phyloP scores from a whole-genome alignment of 1,140 invertebrate species.

The Lepidurus arcticus region DNA sequence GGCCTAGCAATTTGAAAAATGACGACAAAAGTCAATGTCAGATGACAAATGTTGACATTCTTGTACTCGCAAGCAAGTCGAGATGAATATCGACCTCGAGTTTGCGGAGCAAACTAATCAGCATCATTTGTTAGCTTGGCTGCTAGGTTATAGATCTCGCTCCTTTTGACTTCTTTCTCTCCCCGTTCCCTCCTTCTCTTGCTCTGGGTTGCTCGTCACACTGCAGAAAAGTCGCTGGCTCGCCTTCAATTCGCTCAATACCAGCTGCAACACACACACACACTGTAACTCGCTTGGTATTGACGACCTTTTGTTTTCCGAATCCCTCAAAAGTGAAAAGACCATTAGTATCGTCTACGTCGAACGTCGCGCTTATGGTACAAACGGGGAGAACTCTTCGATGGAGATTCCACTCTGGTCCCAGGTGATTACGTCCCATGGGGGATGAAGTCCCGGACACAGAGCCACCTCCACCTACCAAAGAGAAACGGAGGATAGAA shows the following conservation, averaged over 20 bases:
- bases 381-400: too few relatives aligned
- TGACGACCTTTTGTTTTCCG: background rate
- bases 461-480: too few relatives aligned
- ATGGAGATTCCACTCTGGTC: too few relatives aligned
- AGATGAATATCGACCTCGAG: background rate
- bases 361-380: too few relatives aligned
- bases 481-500: too few relatives aligned
- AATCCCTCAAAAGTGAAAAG: background rate
- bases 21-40: background rate
- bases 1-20: background rate
- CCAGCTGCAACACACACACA: constrained; percentile 24
- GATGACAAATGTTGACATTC: constrained; percentile 19
- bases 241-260: constrained; percentile 26
- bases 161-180: constrained; percentile 24
- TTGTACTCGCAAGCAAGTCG: background rate
- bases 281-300: constrained; percentile 4
- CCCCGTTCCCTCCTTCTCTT: background rate
- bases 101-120: background rate
- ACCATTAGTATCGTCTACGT: too few relatives aligned
- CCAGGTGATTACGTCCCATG: too few relatives aligned
- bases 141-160: constrained; percentile 34
- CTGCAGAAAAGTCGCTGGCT: constrained; percentile 20
- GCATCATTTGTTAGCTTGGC: constrained; percentile 23
- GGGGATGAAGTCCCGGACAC: too few relatives aligned
- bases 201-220: background rate